Base-by-base conservation (phyloP, 2,888 invertebrate species). In the Caenorhabditis virilis region DNA sequence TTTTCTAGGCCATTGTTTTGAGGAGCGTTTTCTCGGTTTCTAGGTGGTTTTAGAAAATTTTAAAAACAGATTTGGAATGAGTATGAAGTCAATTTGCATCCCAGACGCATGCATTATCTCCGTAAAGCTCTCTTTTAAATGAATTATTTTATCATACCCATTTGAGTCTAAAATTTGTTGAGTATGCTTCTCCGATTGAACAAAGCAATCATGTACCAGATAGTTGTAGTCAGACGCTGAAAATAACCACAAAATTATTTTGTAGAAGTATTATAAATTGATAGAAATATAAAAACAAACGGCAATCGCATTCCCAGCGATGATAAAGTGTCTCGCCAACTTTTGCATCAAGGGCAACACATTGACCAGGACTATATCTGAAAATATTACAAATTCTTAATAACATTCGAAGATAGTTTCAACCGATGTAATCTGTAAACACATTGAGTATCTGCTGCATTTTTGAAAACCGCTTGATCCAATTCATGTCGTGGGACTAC, bases 291-390 rank as follows among this genome's bases (percentile, higher is more conserved):
- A 16, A 16, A 43, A 54, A 60, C 69, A 51, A 52, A 79, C 79
- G 75, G 51, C 62, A 65, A 57, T 79, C 78, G 60, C 82, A 82
- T 38, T 72, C 66, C 82, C 82, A 82, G 53, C 77, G 76, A 60
- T 82, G 82, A 61, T 72, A 80, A 48, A 82, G 57, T 45, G 71
- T 78, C 54, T 80, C 79, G 26, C 82, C 82, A 38, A 82, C 79
- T 49, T 74, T 75, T 6, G 80, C 81, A 45, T 82, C 81, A 41
- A 82, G 50, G 1, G 79, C 81, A n/a, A 76, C 76, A 52, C 82
- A 82, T 41, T 78, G 75, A 25, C 69, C 69, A 1, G 78, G 78
- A 15, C 61, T 57, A 51, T 71, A 76, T 57, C 72, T 69, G 51
- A 26, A 66, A 36, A 13, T 30, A 50, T 20, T 2, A 33, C 2